Evolutionary conservation across 2,888 invertebrate species (phyloP).

Genomic region (Celastrina argiolus): DNA sequence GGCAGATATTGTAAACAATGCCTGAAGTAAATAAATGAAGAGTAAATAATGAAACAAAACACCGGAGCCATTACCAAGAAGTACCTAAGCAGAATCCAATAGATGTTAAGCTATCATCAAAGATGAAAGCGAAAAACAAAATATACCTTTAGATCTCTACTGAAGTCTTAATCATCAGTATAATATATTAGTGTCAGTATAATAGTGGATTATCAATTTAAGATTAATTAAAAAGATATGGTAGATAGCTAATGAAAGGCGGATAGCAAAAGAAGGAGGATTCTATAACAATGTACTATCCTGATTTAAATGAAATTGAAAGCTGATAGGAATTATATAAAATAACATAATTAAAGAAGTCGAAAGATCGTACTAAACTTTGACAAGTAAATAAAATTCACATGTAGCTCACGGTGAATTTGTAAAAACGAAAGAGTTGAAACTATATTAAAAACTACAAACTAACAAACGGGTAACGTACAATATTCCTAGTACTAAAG

Average conservation of each 20-base stretch:
- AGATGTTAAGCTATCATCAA: background rate
- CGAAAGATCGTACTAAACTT: background rate
- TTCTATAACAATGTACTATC: background rate
- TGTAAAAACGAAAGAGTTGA: background rate
- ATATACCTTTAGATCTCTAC: background rate
- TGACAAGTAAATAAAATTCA: background rate
- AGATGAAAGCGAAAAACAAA: background rate
- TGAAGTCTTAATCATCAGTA: background rate
- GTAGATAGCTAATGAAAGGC: background rate
- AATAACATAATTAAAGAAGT: background rate
- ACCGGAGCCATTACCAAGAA: background rate
- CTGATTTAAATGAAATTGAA: background rate
- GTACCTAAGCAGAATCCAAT: background rate
- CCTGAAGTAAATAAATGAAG: background rate
- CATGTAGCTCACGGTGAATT: background rate
- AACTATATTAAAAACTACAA: conserved; percentile 13
- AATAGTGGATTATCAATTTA: background rate
- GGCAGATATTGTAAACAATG: background rate
- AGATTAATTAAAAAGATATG: background rate
- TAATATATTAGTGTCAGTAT: background rate
- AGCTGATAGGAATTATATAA: background rate
- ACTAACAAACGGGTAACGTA: background rate
- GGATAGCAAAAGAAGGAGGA: background rate
- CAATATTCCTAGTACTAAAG: background rate
- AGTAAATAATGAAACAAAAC: background rate